Conservation (phyloP, 2,797 vertebrate species). For the Fratercula arctica region DNA sequence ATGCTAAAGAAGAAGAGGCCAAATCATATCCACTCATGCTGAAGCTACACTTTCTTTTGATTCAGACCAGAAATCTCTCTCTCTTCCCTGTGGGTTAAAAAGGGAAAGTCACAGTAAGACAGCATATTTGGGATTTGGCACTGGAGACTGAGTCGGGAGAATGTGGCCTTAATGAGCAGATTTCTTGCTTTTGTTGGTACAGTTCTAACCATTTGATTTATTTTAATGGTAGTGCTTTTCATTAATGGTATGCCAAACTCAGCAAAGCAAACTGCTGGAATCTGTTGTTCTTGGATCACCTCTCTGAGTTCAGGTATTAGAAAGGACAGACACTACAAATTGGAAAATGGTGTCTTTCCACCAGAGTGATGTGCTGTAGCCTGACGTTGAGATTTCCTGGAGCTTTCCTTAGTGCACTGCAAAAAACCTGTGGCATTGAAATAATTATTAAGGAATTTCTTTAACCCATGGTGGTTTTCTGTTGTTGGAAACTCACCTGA, state of each 20-base stretch:
- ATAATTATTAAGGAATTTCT: background rate
- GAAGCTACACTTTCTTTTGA: background rate
- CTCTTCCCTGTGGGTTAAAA: background rate
- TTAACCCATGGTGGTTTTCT: background rate
- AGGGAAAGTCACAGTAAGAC: background rate
- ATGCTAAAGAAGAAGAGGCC: background rate
- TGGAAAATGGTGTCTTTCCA: background rate
- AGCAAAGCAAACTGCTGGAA: background rate
- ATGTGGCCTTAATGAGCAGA: background rate
- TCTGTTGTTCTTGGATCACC: background rate
- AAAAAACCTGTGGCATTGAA: background rate
- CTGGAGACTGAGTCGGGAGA: background rate
- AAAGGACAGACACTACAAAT: background rate
- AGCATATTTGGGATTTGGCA: background rate
- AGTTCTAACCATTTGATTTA: background rate
- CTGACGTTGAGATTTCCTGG: background rate
- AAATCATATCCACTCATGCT: background rate
- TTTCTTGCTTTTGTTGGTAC: background rate
- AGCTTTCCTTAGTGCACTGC: background rate
- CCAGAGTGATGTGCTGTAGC: background rate
- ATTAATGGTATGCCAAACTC: background rate
- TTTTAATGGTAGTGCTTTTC: background rate
- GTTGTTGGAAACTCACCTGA: background rate
- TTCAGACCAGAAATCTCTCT: background rate
- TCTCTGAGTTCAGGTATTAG: background rate